Evolutionary conservation across 2,113 vertebrate species (phyloP), one percentile per base, ranked within the genome.

Genomic region (Chloroceryle aenea): DNA sequence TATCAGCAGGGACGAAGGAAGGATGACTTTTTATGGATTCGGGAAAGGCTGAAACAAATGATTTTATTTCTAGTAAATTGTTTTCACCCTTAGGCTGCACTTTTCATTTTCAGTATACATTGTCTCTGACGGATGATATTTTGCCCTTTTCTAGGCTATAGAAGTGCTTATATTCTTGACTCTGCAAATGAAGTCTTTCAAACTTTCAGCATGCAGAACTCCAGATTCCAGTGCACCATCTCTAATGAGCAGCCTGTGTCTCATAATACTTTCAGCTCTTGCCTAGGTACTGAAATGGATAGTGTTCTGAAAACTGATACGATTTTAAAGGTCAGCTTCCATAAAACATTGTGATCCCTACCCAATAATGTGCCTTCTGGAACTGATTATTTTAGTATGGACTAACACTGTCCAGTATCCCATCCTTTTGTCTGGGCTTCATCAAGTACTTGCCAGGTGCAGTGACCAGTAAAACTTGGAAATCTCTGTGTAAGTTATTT

Each of bases 321-420:
- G 14, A 8, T 89, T 95, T 84, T 78, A 95, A 95, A 95, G 89
- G 87, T 91, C 94, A 91, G 36, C 82, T 68, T n/a, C 52, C 29
- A 38, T 94, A 68, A 88, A 90, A 55, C 40, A 47, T 63, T 64
- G 52, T 92, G 56, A 78, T 92, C 89, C 10, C 1, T 62, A 42
- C 36, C n/a, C 67, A 69, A 11, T 86, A 83, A 63, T 23, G 17
- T 58, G 20, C 55, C 30, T 91, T 79, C 71, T 91, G 75, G n/a
- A 90, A 42, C 67, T 67, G 40, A 47, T 79, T 87, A 81, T 82
- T 91, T 50, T 68, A 88, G 55, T 66, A 59, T 66, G n/a, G 48
- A 93, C 32, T 61, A 75, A 58, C 42, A 15, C 52, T 14, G 1
- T 47, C 43, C 61, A 52, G 40, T 69, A 50, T n/a, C 42, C 36